These are phyloP conservation scores for Steinernema scapterisci DNA, from an alignment of 2,888 invertebrate species.

Conservation along the genomic window DNA sequence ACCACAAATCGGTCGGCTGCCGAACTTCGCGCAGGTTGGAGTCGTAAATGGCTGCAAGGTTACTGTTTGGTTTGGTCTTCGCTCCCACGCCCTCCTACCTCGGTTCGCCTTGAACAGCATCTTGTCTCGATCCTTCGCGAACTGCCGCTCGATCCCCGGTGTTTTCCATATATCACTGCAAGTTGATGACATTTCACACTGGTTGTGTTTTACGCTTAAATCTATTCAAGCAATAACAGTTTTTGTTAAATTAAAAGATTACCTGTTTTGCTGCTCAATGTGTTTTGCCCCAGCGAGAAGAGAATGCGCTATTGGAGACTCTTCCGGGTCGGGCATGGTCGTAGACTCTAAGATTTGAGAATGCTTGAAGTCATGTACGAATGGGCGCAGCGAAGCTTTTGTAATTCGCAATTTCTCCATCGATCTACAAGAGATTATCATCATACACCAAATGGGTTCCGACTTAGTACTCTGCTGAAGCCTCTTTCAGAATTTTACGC, in stretches of 20 bases:
- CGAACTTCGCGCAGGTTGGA: slow-evolving; percentile 33
- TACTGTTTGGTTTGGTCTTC: slow-evolving; percentile 39
- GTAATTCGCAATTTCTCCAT: neutral
- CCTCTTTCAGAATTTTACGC: neutral
- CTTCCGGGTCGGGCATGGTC: slow-evolving; percentile 53
- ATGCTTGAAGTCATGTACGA: neutral
- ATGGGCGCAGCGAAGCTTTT: neutral
- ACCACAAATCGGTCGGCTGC: slow-evolving; percentile 61
- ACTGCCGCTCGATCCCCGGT: slow-evolving; percentile 46
- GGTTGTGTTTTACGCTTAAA: slow-evolving; percentile 26
- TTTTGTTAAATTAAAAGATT: slow-evolving; percentile 27
- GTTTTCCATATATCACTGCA: slow-evolving; percentile 52
- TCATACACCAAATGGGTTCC: no score
- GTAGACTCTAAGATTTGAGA: neutral
- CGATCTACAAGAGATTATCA: no score
- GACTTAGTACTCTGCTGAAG: neutral
- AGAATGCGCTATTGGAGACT: slow-evolving; percentile 63
- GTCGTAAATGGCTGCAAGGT: slow-evolving; percentile 20
- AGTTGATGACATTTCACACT: slow-evolving; percentile 32
- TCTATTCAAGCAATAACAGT: slow-evolving; percentile 31
- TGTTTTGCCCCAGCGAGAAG: slow-evolving; percentile 58
- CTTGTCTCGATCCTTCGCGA: slow-evolving; percentile 50
- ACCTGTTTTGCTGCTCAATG: slow-evolving; percentile 48
- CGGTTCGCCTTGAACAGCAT: slow-evolving; percentile 54
- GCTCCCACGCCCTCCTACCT: slow-evolving; percentile 30